Evolutionary conservation across 1,140 invertebrate genomes (phyloP).

Genomic region (Orius laevigatus): DNA sequence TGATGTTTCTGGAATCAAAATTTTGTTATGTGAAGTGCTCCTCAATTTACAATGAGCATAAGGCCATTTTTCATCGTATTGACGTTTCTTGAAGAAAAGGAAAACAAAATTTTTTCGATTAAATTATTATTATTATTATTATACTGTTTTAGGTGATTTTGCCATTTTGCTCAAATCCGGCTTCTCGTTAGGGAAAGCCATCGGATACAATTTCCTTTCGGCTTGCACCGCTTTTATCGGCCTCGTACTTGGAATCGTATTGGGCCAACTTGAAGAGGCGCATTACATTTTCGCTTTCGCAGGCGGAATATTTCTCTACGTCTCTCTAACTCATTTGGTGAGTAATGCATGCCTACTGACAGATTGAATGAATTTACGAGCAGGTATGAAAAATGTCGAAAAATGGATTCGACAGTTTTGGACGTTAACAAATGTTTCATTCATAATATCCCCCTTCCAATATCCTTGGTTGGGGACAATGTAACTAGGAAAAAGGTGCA

Average conservation of each 20-base stretch:
- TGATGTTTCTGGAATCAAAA: too few relatives aligned
- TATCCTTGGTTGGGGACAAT: neutral
- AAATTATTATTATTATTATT: neutral
- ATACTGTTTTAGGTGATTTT: conserved; percentile 46
- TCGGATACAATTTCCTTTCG: conserved; percentile 57
- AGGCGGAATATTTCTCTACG: conserved; percentile 65
- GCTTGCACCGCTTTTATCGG: conserved; percentile 59
- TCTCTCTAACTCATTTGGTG: conserved; percentile 63
- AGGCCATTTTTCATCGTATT: too few relatives aligned
- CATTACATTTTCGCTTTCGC: conserved; percentile 65
- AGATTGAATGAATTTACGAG: neutral
- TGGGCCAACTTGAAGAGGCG: conserved; percentile 49
- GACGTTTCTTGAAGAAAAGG: too few relatives aligned
- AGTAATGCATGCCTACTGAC: conserved; percentile 10
- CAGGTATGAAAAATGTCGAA: neutral
- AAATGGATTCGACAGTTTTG: neutral
- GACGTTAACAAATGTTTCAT: neutral
- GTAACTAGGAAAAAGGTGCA: neutral
- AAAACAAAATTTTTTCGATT: neutral
- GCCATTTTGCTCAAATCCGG: conserved; percentile 59
- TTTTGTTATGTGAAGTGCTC: too few relatives aligned
- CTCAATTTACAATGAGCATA: too few relatives aligned
- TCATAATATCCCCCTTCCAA: neutral
- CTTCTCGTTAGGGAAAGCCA: conserved; percentile 48
- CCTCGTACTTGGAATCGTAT: conserved; percentile 49